Percentiles rank a stretch among this genome's conserved stretches.
Conservation (phyloP, 2,888 invertebrate species). For the Dryomyza anilis region DNA sequence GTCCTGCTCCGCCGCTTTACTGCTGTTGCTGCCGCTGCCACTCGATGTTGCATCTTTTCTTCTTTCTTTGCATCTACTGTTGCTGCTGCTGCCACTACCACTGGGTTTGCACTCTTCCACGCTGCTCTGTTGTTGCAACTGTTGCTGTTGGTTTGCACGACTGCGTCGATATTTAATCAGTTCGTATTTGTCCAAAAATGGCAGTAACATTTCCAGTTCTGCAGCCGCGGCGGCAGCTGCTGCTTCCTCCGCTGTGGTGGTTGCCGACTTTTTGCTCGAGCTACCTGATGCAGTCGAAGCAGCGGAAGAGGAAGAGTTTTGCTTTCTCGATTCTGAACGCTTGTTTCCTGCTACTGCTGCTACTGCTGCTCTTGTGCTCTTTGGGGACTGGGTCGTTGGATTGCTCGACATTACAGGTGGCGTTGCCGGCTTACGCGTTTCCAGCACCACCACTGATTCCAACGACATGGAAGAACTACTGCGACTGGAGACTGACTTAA, state of each 20-base stretch:
- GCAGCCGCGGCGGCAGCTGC: conserved; percentile 50
- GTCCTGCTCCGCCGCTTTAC: conserved; percentile 18
- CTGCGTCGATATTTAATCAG: conserved; percentile 68
- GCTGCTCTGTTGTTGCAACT: conserved; percentile 28
- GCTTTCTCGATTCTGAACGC: conserved; percentile 38
- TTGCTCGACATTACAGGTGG: neutral
- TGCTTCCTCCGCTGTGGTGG: conserved; percentile 47
- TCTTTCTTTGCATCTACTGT: conserved; percentile 42
- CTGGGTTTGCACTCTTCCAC: conserved; percentile 39
- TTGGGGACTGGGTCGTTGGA: conserved; percentile 27
- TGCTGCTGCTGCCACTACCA: conserved; percentile 28
- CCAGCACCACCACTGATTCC: conserved; percentile 27
- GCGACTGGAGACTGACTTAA: conserved; percentile 53
- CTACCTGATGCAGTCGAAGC: conserved; percentile 18
- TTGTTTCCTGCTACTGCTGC: conserved; percentile 29
- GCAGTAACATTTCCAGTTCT: conserved; percentile 55
- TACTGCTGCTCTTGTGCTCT: conserved; percentile 23
- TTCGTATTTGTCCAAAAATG: conserved; percentile 66
- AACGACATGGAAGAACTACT: conserved; percentile 38
- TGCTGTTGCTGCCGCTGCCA: neutral
- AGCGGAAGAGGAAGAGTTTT: conserved; percentile 30
- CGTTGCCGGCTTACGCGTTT: conserved; percentile 13
- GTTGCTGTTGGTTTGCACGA: conserved; percentile 56
- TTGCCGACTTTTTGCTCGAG: conserved; percentile 14
- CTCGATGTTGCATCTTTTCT: conserved; percentile 34